Percentiles rank a stretch among this genome's conserved stretches.
Evolutionary conservation across 2,797 vertebrate genomes (phyloP).

Genomic region (Ceryle rudis): DNA sequence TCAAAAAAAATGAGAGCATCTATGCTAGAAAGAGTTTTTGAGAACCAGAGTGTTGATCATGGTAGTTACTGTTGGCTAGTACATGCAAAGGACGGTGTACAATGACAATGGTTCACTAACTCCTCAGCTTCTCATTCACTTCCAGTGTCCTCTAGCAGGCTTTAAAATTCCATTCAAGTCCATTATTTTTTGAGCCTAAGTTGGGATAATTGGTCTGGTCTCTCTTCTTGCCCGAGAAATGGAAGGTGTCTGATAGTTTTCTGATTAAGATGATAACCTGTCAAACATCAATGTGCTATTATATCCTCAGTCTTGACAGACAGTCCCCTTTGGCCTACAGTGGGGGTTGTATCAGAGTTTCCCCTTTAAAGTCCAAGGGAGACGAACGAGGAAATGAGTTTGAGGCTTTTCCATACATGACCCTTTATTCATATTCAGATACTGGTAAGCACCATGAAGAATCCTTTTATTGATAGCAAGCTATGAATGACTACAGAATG

Average conservation of each 20-base stretch:
- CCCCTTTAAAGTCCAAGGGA: neutral
- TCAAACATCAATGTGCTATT: neutral
- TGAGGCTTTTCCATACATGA: neutral
- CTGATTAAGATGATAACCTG: constrained; percentile 16
- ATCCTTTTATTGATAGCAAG: neutral
- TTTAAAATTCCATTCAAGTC: neutral
- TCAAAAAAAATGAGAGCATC: neutral
- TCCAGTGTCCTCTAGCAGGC: neutral
- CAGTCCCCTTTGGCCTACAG: neutral
- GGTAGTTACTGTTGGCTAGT: neutral
- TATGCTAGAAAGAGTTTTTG: neutral
- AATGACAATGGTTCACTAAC: neutral
- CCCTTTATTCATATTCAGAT: neutral
- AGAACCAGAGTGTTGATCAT: neutral
- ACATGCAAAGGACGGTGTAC: neutral
- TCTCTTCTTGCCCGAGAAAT: neutral
- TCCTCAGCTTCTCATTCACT: neutral
- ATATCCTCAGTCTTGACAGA: neutral
- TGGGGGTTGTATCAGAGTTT: neutral
- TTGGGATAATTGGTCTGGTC: neutral
- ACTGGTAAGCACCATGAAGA: neutral
- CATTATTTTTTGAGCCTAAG: neutral
- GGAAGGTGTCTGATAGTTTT: neutral
- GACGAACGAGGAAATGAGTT: neutral
- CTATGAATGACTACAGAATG: neutral